Conservation (phyloP, 2,797 vertebrate genomes). For the Dromococcyx pavoninus region DNA sequence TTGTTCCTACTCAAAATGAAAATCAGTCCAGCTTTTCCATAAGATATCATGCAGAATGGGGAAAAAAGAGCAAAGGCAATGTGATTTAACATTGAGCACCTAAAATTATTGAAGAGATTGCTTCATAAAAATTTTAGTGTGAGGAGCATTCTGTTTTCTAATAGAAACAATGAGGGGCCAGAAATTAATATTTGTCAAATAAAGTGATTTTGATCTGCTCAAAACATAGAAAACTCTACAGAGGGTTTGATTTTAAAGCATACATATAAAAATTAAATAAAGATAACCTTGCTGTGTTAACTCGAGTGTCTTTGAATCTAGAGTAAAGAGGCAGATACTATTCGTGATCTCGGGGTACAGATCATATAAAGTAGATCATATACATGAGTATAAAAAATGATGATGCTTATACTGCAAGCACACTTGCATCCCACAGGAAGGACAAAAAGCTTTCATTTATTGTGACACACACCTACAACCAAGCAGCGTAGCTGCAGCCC, state of each 20-base stretch:
- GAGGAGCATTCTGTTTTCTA: background rate
- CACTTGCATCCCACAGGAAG: background rate
- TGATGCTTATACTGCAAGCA: background rate
- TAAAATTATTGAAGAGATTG: background rate
- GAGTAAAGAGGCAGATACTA: background rate
- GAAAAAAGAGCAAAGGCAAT: background rate
- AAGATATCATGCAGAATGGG: background rate
- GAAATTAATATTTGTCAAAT: background rate
- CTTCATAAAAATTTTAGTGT: background rate
- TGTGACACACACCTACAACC: accelerated
- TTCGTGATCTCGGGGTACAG: accelerated
- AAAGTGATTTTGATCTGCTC: background rate
- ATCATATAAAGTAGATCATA: background rate
- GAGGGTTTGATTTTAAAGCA: background rate
- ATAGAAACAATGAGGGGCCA: background rate
- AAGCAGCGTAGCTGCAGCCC: background rate
- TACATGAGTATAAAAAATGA: accelerated
- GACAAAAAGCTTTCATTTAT: background rate
- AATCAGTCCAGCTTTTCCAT: background rate
- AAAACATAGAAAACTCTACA: background rate
- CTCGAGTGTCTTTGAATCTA: background rate
- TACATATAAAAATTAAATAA: background rate
- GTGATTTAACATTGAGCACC: background rate
- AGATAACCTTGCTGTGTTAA: background rate
- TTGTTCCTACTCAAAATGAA: background rate